Evolutionary conservation across 2,113 vertebrate species (phyloP), one percentile per base, ranked within the genome.

Genomic region (Clarias gariepinus): DNA sequence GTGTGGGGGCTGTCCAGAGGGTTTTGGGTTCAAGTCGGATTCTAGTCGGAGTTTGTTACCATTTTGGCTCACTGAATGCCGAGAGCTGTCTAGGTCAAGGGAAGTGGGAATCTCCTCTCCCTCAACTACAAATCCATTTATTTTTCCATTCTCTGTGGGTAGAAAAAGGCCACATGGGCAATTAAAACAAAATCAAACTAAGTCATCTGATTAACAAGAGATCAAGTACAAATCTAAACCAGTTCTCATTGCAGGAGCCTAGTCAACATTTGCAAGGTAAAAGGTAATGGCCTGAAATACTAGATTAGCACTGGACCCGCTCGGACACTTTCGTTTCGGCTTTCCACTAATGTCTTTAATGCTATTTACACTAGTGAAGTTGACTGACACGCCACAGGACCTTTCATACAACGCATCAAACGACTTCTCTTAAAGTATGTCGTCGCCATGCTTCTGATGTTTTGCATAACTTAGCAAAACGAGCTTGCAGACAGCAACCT

Each of bases 91-190:
- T 81, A 89, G 85, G 86, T 94, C 89, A 88, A 90, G 90, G 88
- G 90, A 90, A 88, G 90, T 91, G 85, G 88, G 88, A 91, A 89
- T 93, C 91, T 92, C 94, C 87, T 94, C 93, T 87, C 90, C 93
- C 89, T 94, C 94, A 82, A 92, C 92, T 86, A 92, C 88, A 88
- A 87, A 85, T 89, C 90, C 84, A 91, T 90, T 95, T 92, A 96
- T 84, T 94, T 94, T 95, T 90, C 92, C 94, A 94, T 89, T 92
- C 87, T 94, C 95, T 96, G 90, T 55, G 52, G 61, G 78, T 28
- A 81, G 91, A 92, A 58, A 82, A 89, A 71, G 81, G 85, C 87
- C 93, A 78, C 63, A 88, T 53, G 90, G 89, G 89, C 36, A 90
- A 86, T 71, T 80, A 58, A 85, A 69, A 84, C 60, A 57, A 19